Conservation (phyloP, 1,140 invertebrate genomes). For the Eubasilissa regina region DNA sequence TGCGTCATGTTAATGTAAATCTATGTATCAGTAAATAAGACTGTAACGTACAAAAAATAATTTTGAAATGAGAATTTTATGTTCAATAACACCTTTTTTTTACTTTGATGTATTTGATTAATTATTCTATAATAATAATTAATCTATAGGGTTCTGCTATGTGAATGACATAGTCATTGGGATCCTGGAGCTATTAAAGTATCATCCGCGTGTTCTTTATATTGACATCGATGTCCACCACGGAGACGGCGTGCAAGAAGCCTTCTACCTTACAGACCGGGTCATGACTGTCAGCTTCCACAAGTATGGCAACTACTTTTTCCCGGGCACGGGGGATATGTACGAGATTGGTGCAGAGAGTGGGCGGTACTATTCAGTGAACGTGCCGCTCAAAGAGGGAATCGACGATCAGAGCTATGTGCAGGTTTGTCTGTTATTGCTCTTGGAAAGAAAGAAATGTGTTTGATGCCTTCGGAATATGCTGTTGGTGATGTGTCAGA, state of each 20-base stretch:
- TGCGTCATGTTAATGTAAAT: too few relatives aligned
- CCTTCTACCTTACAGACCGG: conserved; percentile 97
- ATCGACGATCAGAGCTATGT: conserved; percentile 96
- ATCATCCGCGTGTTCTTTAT: conserved; percentile 96
- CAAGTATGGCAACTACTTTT: conserved; percentile 99
- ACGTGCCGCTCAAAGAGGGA: conserved; percentile 96
- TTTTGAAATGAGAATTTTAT: too few relatives aligned
- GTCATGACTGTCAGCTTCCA: conserved; percentile 99
- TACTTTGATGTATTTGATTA: background rate
- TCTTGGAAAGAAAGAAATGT: too few relatives aligned
- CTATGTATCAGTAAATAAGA: too few relatives aligned
- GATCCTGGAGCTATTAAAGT: conserved; percentile 96
- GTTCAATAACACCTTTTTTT: background rate
- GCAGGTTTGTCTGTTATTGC: conserved; percentile 69
- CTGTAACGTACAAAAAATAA: conserved; percentile 10
- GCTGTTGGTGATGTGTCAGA: too few relatives aligned
- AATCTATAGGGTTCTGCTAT: conserved; percentile 89
- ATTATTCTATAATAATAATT: background rate
- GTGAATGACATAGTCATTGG: conserved; percentile 99
- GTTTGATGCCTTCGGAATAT: too few relatives aligned
- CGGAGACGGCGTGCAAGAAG: conserved; percentile 99
- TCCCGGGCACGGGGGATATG: conserved; percentile 99
- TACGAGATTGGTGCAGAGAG: conserved; percentile 95
- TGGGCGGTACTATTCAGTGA: conserved; percentile 96
- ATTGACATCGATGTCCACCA: conserved; percentile 99